Evolutionary conservation across 2,113 vertebrate genomes (phyloP).

Genomic region (Chionomys nivalis): DNA sequence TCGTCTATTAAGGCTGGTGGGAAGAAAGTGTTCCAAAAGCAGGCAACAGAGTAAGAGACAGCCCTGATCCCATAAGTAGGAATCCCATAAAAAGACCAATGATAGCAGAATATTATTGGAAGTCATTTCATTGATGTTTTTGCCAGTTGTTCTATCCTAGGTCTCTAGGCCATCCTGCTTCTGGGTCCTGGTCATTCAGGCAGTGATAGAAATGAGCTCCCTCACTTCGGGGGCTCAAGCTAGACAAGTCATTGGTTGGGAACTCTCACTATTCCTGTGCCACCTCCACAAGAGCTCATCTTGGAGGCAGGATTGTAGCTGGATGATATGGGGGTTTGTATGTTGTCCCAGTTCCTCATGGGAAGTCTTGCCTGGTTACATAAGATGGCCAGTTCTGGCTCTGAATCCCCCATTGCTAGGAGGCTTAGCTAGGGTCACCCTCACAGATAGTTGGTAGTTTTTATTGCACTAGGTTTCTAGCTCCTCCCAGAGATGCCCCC

Average conservation of each 20-base stretch:
- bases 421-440: not conserved
- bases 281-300: not conserved
- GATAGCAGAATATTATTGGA: not conserved
- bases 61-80: not conserved
- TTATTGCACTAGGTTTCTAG: not conserved
- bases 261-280: not conserved
- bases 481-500: not conserved
- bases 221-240: not conserved
- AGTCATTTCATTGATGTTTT: not conserved
- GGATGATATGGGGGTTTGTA: not conserved
- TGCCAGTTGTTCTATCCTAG: not conserved
- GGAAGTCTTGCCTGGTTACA: not conserved
- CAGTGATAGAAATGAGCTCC: not conserved
- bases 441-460: not conserved
- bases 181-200: not conserved
- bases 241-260: not conserved
- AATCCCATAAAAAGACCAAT: not conserved
- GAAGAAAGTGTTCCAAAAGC: not conserved
- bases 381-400: not conserved
- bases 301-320: not conserved
- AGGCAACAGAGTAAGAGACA: not conserved
- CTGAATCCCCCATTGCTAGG: not conserved
- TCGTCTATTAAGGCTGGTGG: not conserved
- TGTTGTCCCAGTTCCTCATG: not conserved
- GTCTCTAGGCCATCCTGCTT: not conserved